Conservation (phyloP, 2,888 invertebrate genomes). For the Notodonta ziczac region DNA sequence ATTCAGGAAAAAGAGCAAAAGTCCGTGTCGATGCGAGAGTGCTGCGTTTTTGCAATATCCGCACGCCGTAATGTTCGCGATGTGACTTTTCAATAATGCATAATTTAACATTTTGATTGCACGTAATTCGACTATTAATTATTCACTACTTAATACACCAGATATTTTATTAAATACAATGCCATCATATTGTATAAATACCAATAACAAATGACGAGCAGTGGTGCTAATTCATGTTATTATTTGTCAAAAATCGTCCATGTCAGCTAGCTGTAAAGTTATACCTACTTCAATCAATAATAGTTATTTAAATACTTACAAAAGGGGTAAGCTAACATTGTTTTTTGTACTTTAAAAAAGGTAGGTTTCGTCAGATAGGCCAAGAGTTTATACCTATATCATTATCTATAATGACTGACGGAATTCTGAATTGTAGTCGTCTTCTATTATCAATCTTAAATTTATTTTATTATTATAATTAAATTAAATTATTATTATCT, state of each 20-base stretch:
- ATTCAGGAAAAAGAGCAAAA: slow-evolving; percentile 69
- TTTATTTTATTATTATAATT: no score
- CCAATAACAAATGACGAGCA: neutral
- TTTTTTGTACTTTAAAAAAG: no score
- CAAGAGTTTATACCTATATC: no score
- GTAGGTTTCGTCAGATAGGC: no score
- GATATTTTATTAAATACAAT: neutral
- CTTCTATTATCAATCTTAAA: no score
- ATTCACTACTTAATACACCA: neutral
- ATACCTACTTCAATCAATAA: slow-evolving; percentile 2
- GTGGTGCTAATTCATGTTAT: neutral
- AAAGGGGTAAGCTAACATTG: slow-evolving; percentile 6
- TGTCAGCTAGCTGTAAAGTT: slow-evolving; percentile 1
- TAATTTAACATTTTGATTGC: neutral
- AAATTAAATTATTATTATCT: no score
- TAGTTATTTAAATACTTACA: neutral
- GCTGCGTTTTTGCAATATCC: slow-evolving; percentile 29
- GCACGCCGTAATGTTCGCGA: slow-evolving; percentile 15
- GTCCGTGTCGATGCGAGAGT: slow-evolving; percentile 50
- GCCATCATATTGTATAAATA: neutral
- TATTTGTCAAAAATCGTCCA: neutral
- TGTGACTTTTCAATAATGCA: slow-evolving; percentile 17
- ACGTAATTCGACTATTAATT: neutral
- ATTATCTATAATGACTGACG: no score
- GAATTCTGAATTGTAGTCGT: no score